Percentiles rank a stretch among this genome's conserved stretches.
Conservation (phyloP, 1,140 invertebrate genomes). For the Sinella curviseta region DNA sequence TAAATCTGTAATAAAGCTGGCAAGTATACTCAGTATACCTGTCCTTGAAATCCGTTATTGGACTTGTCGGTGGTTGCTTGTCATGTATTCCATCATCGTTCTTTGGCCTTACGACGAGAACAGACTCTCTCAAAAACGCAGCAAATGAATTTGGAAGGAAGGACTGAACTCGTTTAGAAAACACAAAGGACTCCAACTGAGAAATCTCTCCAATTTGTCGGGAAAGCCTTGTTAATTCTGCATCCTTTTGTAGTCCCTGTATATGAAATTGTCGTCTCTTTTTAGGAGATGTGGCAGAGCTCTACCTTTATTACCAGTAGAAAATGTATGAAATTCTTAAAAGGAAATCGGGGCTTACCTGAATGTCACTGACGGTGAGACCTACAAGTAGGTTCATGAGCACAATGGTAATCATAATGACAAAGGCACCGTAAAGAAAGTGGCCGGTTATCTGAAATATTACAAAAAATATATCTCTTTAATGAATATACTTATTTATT, state of each 20-base stretch:
- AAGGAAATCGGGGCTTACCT: slow-evolving; percentile 46
- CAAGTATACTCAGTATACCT: not conserved
- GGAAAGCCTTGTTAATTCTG: slow-evolving; percentile 74
- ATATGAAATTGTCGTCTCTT: slow-evolving; percentile 29
- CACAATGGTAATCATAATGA: slow-evolving; percentile 79
- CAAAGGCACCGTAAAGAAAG: slow-evolving; percentile 73
- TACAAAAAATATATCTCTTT: slow-evolving; percentile 11
- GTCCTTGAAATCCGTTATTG: slow-evolving; percentile 4
- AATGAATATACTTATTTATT: not conserved
- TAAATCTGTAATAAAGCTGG: not conserved
- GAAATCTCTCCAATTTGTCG: slow-evolving; percentile 59
- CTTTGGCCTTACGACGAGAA: slow-evolving; percentile 37
- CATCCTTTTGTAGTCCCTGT: slow-evolving; percentile 73
- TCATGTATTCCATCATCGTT: not conserved
- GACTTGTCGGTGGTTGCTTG: not conserved
- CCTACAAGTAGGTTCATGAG: slow-evolving; percentile 78
- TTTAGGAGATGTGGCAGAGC: slow-evolving; percentile 1
- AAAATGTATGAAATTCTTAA: slow-evolving; percentile 18
- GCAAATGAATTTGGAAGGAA: slow-evolving; percentile 43
- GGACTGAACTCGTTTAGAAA: slow-evolving; percentile 47
- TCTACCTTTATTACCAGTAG: not conserved
- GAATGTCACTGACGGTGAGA: slow-evolving; percentile 72
- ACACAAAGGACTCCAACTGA: slow-evolving; percentile 47
- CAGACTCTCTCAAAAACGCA: slow-evolving; percentile 42
- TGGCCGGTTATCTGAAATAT: slow-evolving; percentile 64